These are phyloP conservation scores for Catharus bicknelli DNA, from an alignment of 2,113 vertebrate species.

Conservation along the genomic window DNA sequence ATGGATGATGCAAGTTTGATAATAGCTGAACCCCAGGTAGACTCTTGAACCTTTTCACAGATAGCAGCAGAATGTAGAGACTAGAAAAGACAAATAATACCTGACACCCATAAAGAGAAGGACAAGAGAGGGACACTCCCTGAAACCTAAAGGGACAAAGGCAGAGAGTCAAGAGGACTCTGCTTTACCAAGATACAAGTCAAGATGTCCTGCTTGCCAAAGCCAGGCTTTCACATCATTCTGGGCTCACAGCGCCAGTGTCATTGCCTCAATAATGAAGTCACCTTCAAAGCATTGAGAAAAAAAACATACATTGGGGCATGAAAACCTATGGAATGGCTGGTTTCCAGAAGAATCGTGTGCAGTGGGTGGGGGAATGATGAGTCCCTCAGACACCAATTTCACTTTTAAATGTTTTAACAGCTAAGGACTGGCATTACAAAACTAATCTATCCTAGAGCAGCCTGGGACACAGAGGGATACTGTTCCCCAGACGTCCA, in stretches of 20 bases:
- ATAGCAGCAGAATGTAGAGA: background rate
- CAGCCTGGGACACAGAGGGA: background rate
- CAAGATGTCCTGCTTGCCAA: background rate
- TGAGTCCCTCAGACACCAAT: background rate
- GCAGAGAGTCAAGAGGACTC: background rate
- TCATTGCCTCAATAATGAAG: background rate
- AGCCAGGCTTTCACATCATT: background rate
- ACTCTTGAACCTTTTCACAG: background rate
- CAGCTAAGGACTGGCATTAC: background rate
- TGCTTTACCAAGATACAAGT: background rate
- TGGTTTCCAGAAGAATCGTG: background rate
- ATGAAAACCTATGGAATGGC: background rate
- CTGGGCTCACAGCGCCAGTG: background rate
- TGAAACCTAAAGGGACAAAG: background rate
- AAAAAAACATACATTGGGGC: background rate
- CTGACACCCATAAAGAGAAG: background rate
- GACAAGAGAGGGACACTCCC: background rate
- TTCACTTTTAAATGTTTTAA: background rate
- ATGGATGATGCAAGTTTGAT: background rate
- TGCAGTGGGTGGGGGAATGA: background rate
- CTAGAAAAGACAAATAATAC: background rate
- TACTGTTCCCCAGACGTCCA: background rate
- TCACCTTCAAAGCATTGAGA: background rate
- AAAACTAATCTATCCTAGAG: background rate
- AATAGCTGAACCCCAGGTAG: background rate